Evolutionary conservation across 2,113 vertebrate genomes (phyloP).

Genomic region (Sterna hirundo): DNA sequence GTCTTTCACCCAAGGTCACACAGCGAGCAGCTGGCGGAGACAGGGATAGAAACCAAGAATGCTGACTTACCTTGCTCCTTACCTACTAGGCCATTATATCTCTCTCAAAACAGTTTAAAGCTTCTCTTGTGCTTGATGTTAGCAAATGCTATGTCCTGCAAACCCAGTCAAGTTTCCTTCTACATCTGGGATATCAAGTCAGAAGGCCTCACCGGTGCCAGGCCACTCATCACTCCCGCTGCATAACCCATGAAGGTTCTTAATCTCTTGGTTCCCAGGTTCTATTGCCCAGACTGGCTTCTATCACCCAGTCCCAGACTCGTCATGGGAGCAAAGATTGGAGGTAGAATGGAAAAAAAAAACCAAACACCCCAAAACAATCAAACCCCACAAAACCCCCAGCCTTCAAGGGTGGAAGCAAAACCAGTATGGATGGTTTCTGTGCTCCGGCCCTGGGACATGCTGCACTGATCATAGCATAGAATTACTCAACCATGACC

Average conservation of each 20-base stretch:
- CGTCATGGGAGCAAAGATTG: neutral
- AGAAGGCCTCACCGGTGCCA: neutral
- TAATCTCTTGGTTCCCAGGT: neutral
- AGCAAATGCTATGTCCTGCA: neutral
- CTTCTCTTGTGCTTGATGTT: neutral
- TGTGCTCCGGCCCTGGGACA: neutral
- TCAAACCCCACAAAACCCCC: neutral
- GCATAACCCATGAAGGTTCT: fast-evolving
- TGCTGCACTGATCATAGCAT: neutral
- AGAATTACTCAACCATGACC: neutral
- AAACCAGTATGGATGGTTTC: neutral
- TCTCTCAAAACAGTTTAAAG: neutral
- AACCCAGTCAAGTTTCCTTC: neutral
- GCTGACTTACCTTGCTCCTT: neutral
- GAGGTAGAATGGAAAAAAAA: neutral
- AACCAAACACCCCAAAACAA: neutral
- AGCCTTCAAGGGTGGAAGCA: neutral
- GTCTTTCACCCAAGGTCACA: conserved; percentile 58
- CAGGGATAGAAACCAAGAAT: neutral
- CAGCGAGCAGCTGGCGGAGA: conserved; percentile 34
- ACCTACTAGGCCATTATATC: neutral
- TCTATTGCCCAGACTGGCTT: neutral
- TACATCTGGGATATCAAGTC: neutral
- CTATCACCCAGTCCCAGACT: neutral
- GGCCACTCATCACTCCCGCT: neutral